Evolutionary conservation across 2,113 vertebrate genomes (phyloP).

Genomic region (Ovibos moschatus): DNA sequence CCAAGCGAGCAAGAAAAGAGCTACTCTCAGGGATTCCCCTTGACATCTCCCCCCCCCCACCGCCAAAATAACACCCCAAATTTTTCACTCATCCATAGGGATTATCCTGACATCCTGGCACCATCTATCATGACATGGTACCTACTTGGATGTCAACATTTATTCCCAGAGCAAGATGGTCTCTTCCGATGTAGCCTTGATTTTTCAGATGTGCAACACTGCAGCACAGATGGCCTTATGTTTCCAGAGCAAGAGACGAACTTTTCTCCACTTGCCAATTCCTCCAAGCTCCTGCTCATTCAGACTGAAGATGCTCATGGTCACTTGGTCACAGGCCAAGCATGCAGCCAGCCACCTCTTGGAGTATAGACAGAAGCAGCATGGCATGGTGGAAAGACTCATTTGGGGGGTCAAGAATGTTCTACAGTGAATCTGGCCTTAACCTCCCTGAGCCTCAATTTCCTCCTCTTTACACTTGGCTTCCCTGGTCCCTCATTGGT

Average conservation of each 20-base stretch:
- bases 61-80: rapidly evolving
- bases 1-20: too few relatives aligned
- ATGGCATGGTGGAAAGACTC: not conserved
- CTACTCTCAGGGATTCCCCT: not conserved
- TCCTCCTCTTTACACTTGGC: not conserved
- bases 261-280: not conserved
- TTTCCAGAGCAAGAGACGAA: not conserved
- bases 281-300: not conserved
- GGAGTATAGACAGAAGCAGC: not conserved
- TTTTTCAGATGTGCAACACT: not conserved
- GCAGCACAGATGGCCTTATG: not conserved
- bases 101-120: not conserved
- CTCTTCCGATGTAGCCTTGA: not conserved
- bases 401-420: not conserved
- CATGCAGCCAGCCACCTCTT: rapidly evolving
- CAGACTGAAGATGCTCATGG: not conserved
- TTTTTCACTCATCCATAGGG: not conserved
- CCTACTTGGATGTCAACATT: not conserved
- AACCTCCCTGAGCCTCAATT: not conserved
- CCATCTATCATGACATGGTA: not conserved
- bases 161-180: not conserved
- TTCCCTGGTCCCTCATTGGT: not conserved
- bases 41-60: rapidly evolving
- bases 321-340: not conserved
- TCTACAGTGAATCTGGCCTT: not conserved